Percentiles rank a stretch among this genome's conserved stretches.
These are phyloP conservation scores for Dasyornis broadbenti DNA, from an alignment of 2,113 vertebrate genomes.

Conservation along the genomic window DNA sequence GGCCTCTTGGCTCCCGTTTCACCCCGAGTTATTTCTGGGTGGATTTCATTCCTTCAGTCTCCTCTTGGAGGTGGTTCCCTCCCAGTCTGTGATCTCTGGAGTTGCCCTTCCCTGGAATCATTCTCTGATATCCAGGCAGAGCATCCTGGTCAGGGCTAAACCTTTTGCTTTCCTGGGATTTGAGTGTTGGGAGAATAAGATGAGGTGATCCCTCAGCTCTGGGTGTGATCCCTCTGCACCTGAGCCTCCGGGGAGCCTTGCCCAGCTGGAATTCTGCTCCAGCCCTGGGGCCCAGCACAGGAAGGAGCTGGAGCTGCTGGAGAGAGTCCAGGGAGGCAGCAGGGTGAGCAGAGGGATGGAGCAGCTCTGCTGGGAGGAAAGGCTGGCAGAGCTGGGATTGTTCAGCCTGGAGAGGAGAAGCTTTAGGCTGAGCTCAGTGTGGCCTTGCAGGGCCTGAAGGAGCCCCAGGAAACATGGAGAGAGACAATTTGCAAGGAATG, in stretches of 20 bases:
- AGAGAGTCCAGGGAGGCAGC: not conserved
- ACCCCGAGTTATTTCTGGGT: not conserved
- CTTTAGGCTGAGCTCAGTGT: too few species aligned
- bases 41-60: constrained; percentile 46
- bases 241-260: not conserved
- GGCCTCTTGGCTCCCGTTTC: not conserved
- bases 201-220: not conserved
- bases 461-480: too few species aligned
- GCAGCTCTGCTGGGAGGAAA: not conserved
- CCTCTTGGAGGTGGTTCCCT: constrained; percentile 13
- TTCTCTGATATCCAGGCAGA: not conserved
- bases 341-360: not conserved
- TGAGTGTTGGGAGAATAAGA: not conserved
- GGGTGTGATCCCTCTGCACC: not conserved
- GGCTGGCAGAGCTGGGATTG: not conserved
- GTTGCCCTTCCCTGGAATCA: not conserved
- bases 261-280: not conserved
- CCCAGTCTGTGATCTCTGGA: constrained; percentile 32
- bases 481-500: too few species aligned
- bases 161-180: not conserved
- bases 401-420: not conserved
- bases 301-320: not conserved
- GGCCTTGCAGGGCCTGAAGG: too few species aligned
- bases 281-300: not conserved
- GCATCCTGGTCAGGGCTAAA: not conserved